Base-by-base conservation (phyloP, 1,140 invertebrate species). In the Nixonia krombeini region DNA sequence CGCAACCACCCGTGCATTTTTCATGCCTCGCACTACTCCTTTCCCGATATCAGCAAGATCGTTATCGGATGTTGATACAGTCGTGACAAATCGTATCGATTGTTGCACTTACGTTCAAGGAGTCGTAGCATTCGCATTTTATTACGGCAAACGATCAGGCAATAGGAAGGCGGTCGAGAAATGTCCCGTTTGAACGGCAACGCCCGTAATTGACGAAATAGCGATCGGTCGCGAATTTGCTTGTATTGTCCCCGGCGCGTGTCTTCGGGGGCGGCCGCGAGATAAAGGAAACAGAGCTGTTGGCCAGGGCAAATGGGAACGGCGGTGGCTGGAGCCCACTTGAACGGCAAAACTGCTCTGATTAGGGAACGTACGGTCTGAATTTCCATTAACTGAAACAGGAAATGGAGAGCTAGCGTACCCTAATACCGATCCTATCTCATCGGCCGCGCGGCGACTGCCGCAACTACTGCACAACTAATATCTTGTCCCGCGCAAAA, bases 341-440 rank as follows among this genome's bases (percentile, higher is more conserved):
- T 55, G 73, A 74, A 72, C 63, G 53, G 70, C 68, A 78, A 84
- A 84, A 84, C 76, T 76, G 74, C 71, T 59, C 44, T 75, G 76
- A 83, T 81, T 82, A 79, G 78, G 73, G 71, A 78, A 72, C 70
- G 52, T 71, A 74, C 70, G 73, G 74, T 81, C 70, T 77, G 79
- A 81, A 84, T 84, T 83, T 85, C 77, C 76, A 84, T 83, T 82
- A 84, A 80, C 72, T 73, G 72, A 82, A 82, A 79, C 77, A 78
- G 81, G 79, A 81, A 84, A 82, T 77, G 63, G 64, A 73, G 74
- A 74, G 53, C 55, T 33, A 51, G 64, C 66, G 40, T 68, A 69
- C 74, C 74, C 79, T 78, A 82, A 83, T 80, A 70, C 74, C 69
- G 82, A 85, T 83, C 75, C 64, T 80, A 85, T 85, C 82, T 80